A percentile compares a stretch with the other conserved stretches of the same genome.
phyloP scores from a whole-genome alignment of 2,888 invertebrate genomes.

The Drosophila anomalata region DNA sequence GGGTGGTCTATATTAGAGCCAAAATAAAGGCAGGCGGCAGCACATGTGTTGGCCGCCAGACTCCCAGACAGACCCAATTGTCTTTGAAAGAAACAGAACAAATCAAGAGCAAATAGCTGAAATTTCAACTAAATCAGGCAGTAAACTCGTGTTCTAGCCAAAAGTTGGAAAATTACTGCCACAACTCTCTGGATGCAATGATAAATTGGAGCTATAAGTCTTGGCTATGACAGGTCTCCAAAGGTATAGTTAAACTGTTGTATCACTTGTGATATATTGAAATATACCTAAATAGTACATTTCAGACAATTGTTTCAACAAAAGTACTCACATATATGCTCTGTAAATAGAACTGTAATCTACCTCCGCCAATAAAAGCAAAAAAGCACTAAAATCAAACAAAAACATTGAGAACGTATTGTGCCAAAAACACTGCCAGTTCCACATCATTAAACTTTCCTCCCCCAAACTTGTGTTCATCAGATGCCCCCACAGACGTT shows the following conservation, averaged over 20 bases:
- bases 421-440: slow-evolving; percentile 3
- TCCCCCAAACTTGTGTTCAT: neutral
- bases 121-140: slow-evolving; percentile 36
- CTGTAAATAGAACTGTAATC: neutral
- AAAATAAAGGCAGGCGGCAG: slow-evolving; percentile 27
- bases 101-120: slow-evolving; percentile 26
- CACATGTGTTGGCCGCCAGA: slow-evolving; percentile 29
- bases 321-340: neutral
- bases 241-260: too few species aligned
- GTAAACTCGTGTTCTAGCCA: slow-evolving; percentile 28
- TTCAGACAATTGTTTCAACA: neutral
- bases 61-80: slow-evolving; percentile 9
- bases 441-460: slow-evolving; percentile 4
- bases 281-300: too few species aligned
- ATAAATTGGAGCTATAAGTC: neutral
- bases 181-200: neutral
- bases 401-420: neutral
- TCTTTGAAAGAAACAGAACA: slow-evolving; percentile 13
- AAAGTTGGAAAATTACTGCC: slow-evolving; percentile 26
- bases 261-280: too few species aligned
- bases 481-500: slow-evolving; percentile 5
- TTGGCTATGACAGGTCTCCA: too few species aligned
- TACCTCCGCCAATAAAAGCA: neutral
- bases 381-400: neutral
- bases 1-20: slow-evolving; percentile 25